These are phyloP conservation scores for Oryzias woworae DNA, from an alignment of 2,113 vertebrate species.

Conservation along the genomic window DNA sequence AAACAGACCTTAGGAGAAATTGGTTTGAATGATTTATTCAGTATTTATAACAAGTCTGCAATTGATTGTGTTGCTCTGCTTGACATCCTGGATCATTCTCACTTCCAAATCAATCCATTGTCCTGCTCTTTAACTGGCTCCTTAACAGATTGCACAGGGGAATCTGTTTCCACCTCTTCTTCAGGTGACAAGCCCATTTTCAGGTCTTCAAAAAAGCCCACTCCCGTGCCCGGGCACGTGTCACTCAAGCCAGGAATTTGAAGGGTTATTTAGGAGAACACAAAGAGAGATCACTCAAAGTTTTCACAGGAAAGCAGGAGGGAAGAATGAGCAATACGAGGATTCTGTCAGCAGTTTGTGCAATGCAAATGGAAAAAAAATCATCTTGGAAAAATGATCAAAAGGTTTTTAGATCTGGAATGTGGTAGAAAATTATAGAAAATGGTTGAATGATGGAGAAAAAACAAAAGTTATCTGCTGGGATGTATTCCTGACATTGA, in stretches of 20 bases:
- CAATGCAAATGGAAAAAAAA: too few species aligned
- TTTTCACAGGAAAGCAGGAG: not conserved
- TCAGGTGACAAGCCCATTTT: constrained; percentile 4
- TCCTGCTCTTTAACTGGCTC: not conserved
- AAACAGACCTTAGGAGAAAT: too few species aligned
- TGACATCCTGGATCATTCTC: too few species aligned
- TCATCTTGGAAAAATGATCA: too few species aligned
- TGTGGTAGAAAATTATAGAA: too few species aligned
- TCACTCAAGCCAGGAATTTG: not conserved
- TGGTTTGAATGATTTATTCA: too few species aligned
- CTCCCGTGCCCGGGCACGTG: not conserved
- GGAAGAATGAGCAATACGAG: not conserved
- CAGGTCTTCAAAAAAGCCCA: not conserved
- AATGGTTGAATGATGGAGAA: too few species aligned
- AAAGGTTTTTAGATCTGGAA: too few species aligned
- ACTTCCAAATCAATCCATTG: not conserved
- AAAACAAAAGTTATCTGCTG: not conserved
- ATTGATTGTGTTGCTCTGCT: too few species aligned
- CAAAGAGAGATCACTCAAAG: not conserved
- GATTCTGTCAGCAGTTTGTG: not conserved
- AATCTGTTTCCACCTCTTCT: not conserved
- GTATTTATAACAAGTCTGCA: too few species aligned
- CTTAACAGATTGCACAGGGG: not conserved
- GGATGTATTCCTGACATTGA: constrained; percentile 36
- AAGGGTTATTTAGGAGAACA: not conserved